These are phyloP conservation scores for Zaprionus lachaisei DNA, from an alignment of 1,140 invertebrate species.

Conservation along the genomic window DNA sequence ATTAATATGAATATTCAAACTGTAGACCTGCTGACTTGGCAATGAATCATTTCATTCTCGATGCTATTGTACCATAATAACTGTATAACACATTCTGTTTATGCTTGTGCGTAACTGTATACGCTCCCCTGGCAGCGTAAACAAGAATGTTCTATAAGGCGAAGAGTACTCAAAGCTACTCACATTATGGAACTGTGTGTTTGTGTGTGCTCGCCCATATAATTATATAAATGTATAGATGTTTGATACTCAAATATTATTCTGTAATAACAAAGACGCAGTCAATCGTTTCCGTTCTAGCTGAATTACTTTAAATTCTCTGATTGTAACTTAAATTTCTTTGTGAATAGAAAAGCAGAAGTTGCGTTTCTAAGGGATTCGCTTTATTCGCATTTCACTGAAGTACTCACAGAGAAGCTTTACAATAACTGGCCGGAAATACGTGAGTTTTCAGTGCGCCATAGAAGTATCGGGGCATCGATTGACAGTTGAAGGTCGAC, in stretches of 20 bases:
- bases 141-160: slow-evolving; percentile 29
- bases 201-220: background rate
- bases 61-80: slow-evolving; percentile 35
- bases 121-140: slow-evolving; percentile 21
- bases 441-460: slow-evolving; percentile 24
- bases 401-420: background rate
- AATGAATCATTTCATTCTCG: slow-evolving; percentile 40
- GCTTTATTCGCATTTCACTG: background rate
- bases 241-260: slow-evolving; percentile 12
- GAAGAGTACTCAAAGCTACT: slow-evolving; percentile 14
- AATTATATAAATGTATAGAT: slow-evolving; percentile 11
- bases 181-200: background rate
- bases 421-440: slow-evolving; percentile 47
- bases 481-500: slow-evolving; percentile 67
- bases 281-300: slow-evolving; percentile 65
- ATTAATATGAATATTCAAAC: background rate
- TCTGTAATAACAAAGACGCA: slow-evolving; percentile 33
- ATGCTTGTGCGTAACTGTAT: slow-evolving; percentile 25
- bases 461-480: slow-evolving; percentile 44
- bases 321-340: background rate
- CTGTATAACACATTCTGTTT: slow-evolving; percentile 37
- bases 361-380: background rate
- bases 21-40: background rate
- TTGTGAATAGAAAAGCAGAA: background rate
- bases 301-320: slow-evolving; percentile 29